phyloP scores from a whole-genome alignment of 1,140 invertebrate species.

The Trichonephila clavata region DNA sequence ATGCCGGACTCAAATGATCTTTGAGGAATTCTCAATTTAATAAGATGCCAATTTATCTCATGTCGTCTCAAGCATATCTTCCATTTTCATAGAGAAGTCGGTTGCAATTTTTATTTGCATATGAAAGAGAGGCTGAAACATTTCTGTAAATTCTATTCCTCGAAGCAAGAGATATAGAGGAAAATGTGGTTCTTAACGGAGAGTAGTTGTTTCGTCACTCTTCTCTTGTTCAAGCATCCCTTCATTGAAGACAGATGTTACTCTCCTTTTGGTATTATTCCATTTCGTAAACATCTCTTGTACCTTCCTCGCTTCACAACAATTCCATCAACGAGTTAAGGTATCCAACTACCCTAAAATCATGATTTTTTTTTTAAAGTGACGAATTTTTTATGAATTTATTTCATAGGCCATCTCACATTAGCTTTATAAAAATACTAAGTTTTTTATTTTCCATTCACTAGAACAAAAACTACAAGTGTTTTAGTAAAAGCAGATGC shows the following conservation, averaged over 20 bases:
- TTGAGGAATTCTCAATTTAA: background rate
- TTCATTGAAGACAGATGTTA: background rate
- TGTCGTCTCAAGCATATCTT: background rate
- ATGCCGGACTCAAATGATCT: background rate
- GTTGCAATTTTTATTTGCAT: background rate
- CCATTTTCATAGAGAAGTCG: background rate
- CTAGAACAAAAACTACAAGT: no score
- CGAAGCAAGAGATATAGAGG: no score
- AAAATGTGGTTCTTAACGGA: background rate
- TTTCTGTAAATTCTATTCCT: background rate
- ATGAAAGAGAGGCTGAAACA: background rate
- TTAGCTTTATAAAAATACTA: no score
- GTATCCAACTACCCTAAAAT: no score
- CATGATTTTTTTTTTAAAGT: no score
- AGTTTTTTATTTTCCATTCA: no score
- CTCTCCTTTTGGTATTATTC: background rate
- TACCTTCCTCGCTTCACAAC: background rate
- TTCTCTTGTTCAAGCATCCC: background rate
- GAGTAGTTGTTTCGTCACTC: background rate
- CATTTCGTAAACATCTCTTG: background rate
- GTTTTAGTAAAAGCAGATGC: no score
- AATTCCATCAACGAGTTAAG: background rate
- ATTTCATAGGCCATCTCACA: no score
- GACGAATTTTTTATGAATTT: no score
- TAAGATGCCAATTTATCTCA: background rate